Evolutionary conservation across 2,888 invertebrate species (phyloP), one percentile per base, ranked within the genome.

Genomic region (Crepidodera aurea): DNA sequence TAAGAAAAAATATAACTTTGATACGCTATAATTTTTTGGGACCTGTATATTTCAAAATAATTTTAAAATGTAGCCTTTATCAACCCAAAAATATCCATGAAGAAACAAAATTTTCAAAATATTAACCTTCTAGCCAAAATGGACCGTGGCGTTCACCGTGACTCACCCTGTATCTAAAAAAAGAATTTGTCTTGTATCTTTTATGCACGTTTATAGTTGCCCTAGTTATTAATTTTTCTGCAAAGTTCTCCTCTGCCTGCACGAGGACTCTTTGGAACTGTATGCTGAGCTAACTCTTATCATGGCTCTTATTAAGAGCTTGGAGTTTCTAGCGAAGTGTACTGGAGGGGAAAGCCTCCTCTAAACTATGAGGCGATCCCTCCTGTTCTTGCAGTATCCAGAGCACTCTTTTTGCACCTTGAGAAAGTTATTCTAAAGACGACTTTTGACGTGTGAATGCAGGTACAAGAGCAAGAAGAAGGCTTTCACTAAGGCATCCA

Each of bases 401-500:
- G 29, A 16, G 18, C 22, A 42, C 10, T 34, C 13, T 25, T 4
- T 4, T 27, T 15, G 16, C 22, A 19, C 6, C 22, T 25, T 13
- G 5, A 5, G 1, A 15, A 10, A 19, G 10, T 19, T 13, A 15
- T 37, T 15, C 8, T 19, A 46, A 46, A 22, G 12, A 42, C 15
- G 12, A 42, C 15, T 29, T 27, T 22, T 55, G 57, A 27, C 29
- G 40, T 54, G n/a, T 55, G 42, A 19, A 42, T 42, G 37, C 82
- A 99, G 99, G 99, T 98, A 96, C 87, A 94, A 96, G 85, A 95
- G 96, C 83, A 97, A 99, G 91, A 99, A 98, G 94, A 98, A 98
- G 95, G 99, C 99, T 69, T 99, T 98, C 85, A 94, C 96, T 71
- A 98, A 98, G 84, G 89, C 95, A 67, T 92, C 94, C 80, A 98